These are phyloP conservation scores for Atherinomorus stipes DNA, from an alignment of 2,113 vertebrate species.

Conservation along the genomic window DNA sequence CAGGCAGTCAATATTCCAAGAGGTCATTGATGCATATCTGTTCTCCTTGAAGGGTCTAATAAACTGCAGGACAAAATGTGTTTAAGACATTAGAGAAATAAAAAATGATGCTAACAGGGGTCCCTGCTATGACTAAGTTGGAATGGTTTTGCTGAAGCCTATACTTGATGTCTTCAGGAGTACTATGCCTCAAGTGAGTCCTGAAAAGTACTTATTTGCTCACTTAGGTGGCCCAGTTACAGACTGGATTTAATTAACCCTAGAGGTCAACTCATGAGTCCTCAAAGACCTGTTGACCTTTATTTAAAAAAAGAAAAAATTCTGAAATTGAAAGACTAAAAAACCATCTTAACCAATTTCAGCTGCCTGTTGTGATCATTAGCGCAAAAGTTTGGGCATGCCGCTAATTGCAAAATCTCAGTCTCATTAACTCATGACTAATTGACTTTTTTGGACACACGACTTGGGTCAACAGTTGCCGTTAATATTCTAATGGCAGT, in stretches of 20 bases:
- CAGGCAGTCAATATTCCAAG: background rate
- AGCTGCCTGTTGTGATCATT: background rate
- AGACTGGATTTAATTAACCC: background rate
- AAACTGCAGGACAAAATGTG: background rate
- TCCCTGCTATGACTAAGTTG: background rate
- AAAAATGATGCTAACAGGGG: background rate
- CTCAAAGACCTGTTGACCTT: no score
- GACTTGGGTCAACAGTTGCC: background rate
- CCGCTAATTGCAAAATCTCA: background rate
- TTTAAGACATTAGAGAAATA: background rate
- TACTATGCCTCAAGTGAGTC: background rate
- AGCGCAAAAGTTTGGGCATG: background rate
- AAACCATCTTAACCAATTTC: background rate
- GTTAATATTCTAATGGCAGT: background rate
- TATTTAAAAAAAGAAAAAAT: background rate
- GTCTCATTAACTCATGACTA: background rate
- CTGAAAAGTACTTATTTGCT: background rate
- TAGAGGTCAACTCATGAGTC: no score
- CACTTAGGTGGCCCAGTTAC: background rate
- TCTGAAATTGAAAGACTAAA: background rate
- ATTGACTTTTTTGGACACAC: background rate
- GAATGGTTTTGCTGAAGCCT: background rate
- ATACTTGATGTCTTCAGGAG: background rate
- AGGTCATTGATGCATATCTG: no score
- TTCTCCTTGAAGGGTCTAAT: background rate